phyloP scores from a whole-genome alignment of 2,888 invertebrate species.

The Drosophila nigritarsus region DNA sequence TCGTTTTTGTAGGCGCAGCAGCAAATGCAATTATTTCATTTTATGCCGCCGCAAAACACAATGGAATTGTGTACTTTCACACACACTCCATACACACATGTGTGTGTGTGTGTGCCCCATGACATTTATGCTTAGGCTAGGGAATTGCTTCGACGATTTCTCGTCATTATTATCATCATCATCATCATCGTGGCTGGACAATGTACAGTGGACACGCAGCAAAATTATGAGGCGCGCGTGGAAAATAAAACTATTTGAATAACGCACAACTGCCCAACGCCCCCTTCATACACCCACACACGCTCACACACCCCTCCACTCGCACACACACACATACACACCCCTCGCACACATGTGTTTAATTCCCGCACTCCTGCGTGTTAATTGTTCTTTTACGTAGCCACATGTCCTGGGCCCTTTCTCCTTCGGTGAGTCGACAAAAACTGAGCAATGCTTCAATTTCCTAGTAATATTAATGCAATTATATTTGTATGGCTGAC shows the following conservation, averaged over 20 bases:
- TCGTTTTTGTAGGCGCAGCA: conserved; percentile 66
- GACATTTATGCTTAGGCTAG: conserved; percentile 55
- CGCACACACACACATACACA: neutral
- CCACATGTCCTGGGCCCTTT: conserved; percentile 58
- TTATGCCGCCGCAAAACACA: conserved; percentile 49
- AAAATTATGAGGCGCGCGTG: conserved; percentile 52
- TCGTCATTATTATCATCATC: conserved; percentile 33
- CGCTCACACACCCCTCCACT: conserved; percentile 1
- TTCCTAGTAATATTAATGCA: conserved; percentile 77
- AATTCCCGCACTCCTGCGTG: conserved; percentile 45
- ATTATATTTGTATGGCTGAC: conserved; percentile 59
- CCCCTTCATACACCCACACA: conserved; percentile 9
- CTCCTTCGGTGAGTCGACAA: conserved; percentile 8
- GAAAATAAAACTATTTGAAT: conserved; percentile 77
- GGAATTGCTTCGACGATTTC: conserved; percentile 53
- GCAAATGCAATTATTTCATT: conserved; percentile 78
- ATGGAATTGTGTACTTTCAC: conserved; percentile 19
- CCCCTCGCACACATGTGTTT: conserved; percentile 28
- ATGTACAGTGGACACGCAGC: conserved; percentile 61
- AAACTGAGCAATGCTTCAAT: conserved; percentile 55
- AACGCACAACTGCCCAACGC: conserved; percentile 59
- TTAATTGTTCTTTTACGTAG: conserved; percentile 65
- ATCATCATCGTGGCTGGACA: conserved; percentile 37
- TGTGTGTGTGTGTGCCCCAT: conserved; percentile 28
- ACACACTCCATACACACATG: conserved; percentile 2